Evolutionary conservation across 35 echinoderm and acorn worm genomes (phyloP).

Genomic region (Amphiura filiformis): DNA sequence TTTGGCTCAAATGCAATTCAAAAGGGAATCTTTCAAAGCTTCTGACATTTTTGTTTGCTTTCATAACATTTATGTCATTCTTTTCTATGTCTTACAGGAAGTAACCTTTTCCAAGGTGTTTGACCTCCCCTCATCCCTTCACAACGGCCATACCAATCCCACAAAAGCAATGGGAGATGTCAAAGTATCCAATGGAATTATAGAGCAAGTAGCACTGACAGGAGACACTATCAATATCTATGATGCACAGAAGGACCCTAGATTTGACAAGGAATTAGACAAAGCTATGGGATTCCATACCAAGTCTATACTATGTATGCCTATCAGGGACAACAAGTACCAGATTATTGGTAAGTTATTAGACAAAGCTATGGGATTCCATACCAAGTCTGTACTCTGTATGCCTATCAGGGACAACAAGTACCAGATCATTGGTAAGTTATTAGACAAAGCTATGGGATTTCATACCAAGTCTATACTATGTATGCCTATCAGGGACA

Average conservation of each 20-base stretch:
- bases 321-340: slow-evolving; percentile 88
- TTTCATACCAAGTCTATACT: slow-evolving; percentile 90
- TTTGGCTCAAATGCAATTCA: neutral
- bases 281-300: slow-evolving; percentile 74
- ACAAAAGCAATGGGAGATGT: slow-evolving; percentile 66
- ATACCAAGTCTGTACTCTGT: slow-evolving; percentile 85
- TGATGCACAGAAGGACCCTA: slow-evolving; percentile 78
- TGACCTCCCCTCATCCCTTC: slow-evolving; percentile 73
- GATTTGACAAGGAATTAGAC: slow-evolving; percentile 74
- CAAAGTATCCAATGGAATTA: slow-evolving; percentile 82
- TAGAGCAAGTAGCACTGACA: slow-evolving; percentile 84
- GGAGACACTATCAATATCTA: slow-evolving; percentile 80
- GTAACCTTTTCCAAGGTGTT: slow-evolving; percentile 95
- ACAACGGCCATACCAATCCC: slow-evolving; percentile 77
- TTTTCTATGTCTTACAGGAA: slow-evolving; percentile 61
- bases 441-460: slow-evolving; percentile 56
- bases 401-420: slow-evolving; percentile 97
- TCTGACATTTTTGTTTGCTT: slow-evolving; percentile 1
- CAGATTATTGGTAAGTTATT: slow-evolving; percentile 91
- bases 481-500: slow-evolving; percentile 95
- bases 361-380: slow-evolving; percentile 68
- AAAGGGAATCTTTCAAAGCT: neutral
- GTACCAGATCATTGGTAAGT: slow-evolving; percentile 87
- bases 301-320: slow-evolving; percentile 90
- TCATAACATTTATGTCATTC: slow-evolving; percentile 14